Conservation (phyloP, 37 sponge, comb jelly and placozoan genomes). For the Petrosia ficiformis region DNA sequence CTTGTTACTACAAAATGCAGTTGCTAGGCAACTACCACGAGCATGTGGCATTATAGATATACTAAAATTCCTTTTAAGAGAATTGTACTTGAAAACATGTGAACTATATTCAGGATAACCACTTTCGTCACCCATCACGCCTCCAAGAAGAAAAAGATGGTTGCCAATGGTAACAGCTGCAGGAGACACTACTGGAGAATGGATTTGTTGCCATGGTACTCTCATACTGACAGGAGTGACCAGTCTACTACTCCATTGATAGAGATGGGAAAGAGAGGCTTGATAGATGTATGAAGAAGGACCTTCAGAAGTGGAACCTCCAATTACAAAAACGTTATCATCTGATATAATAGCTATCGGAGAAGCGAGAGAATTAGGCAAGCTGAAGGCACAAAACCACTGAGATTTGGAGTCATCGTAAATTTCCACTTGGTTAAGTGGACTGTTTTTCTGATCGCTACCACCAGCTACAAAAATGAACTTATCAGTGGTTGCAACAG, state of each 20-base stretch:
- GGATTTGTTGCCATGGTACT: not conserved
- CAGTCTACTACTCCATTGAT: not conserved
- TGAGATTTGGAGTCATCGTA: not conserved
- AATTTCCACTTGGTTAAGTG: not conserved
- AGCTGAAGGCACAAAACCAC: slow-evolving; percentile 3
- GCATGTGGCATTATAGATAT: not conserved
- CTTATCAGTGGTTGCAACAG: not conserved
- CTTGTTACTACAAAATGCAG: not conserved
- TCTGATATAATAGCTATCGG: not conserved
- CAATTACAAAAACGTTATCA: slow-evolving; percentile 24
- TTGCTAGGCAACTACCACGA: not conserved
- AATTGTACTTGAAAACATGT: not conserved
- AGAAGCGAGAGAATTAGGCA: not conserved
- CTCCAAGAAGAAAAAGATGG: not conserved
- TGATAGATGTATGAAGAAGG: not conserved
- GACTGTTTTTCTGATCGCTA: not conserved
- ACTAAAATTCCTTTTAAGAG: not conserved
- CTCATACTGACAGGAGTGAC: not conserved
- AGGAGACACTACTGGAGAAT: not conserved
- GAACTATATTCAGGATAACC: not conserved
- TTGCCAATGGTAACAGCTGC: not conserved
- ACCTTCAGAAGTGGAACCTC: not conserved
- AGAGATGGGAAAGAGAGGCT: not conserved
- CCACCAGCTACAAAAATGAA: not conserved
- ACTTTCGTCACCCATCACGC: not conserved